These are phyloP conservation scores for Archips crataeganus DNA, from an alignment of 2,888 invertebrate species.

Conservation along the genomic window DNA sequence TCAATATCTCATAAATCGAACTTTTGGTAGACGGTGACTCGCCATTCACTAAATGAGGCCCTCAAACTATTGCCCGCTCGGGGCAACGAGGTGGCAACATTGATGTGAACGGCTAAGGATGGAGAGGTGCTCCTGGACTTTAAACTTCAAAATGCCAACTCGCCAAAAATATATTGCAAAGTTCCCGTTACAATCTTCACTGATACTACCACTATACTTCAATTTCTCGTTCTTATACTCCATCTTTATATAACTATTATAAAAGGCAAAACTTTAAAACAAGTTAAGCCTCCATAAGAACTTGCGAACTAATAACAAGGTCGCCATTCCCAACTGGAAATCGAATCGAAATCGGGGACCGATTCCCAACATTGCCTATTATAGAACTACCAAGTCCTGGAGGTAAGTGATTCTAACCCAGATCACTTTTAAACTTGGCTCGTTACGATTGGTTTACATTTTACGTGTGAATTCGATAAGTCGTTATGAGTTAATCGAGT, in stretches of 20 bases:
- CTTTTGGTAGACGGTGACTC: no score
- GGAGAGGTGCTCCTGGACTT: no score
- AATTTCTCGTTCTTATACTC: no score
- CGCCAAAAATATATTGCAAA: no score
- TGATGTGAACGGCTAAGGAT: no score
- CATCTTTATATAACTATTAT: background rate
- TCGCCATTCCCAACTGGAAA: slow-evolving; percentile 47
- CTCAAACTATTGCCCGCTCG: no score
- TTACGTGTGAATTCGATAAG: slow-evolving; percentile 50
- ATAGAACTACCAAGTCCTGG: slow-evolving; percentile 50
- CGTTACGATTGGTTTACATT: slow-evolving; percentile 52
- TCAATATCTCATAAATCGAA: no score
- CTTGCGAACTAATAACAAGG: slow-evolving; percentile 39
- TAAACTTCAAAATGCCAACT: no score
- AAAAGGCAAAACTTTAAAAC: background rate
- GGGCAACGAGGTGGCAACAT: no score
- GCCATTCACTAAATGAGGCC: no score
- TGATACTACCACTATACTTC: no score
- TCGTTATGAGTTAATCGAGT: slow-evolving; percentile 43
- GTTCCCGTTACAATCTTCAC: no score
- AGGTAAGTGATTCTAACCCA: slow-evolving; percentile 63
- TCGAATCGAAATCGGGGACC: slow-evolving; percentile 50
- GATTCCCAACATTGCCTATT: slow-evolving; percentile 56
- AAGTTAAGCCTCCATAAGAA: slow-evolving; percentile 18
- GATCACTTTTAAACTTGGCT: slow-evolving; percentile 57